Evolutionary conservation across 2,888 invertebrate species (phyloP), one percentile per base, ranked within the genome.

Genomic region (Stratiomys singularior): DNA sequence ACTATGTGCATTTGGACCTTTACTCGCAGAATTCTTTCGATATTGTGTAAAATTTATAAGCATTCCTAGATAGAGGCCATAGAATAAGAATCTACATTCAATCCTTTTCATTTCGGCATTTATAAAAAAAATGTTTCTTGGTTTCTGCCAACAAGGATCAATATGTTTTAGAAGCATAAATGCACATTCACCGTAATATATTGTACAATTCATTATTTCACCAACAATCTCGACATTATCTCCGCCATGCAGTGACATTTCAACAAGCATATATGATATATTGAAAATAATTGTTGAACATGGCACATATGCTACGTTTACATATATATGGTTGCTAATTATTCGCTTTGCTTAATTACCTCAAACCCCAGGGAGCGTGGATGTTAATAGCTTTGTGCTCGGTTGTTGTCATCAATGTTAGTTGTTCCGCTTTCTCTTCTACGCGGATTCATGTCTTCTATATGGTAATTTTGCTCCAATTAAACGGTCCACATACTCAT

Each of bases 281-380:
- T 74, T 74, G 74, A 21, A 74, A 74, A 58, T 74, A 74, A 74
- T 74, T 74, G 74, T 74, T 74, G 74, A 74, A 74, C 74, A 74
- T 74, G 60, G 58, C 74, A 58, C 74, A 74, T 58, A 74, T 74
- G 74, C 60, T 74, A 30, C 74, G 58, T 37, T 74, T 60, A 21
- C 37, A 37, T 60, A 21, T n/a, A n/a, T 74, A 44, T 74, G 74
- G 74, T 60, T 74, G 74, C 74, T 76, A 76, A 76, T 64, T 76
- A 76, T 60, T 76, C 47, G 76, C 76, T 76, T 64, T 76, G 76
- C 76, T 76, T 76, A 76, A 76, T 76, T 76, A 76, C 76, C 76
- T n/a, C 76, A 64, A 64, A 64, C 76, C 64, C 64, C 9, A 72
- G 76, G 47, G 52, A 64, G 64, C 64, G 63, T 46, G 30, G 64